Conservation (phyloP, 2,888 invertebrate species). For the Cactoblastis cactorum region DNA sequence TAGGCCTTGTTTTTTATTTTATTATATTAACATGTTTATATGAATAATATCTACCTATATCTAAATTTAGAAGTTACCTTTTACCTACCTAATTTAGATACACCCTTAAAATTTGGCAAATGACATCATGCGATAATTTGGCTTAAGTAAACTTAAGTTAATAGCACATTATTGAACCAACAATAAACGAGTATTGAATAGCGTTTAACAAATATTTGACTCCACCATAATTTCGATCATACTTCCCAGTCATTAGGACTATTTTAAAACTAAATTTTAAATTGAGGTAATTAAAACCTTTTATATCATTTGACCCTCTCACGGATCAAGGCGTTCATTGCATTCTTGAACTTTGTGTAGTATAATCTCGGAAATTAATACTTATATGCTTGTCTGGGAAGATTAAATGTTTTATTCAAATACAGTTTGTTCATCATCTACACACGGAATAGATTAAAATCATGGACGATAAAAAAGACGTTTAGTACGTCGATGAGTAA, state of each 20-base stretch:
- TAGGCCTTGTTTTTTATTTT: no score
- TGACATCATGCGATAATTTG: constrained; percentile 35
- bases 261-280: background rate
- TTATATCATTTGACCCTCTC: background rate
- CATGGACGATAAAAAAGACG: no score
- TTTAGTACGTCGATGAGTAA: no score
- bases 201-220: constrained; percentile 18
- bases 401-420: no score
- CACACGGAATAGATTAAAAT: no score
- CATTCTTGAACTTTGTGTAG: background rate
- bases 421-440: no score
- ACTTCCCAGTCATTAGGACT: constrained; percentile 2
- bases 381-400: no score
- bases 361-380: background rate
- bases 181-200: constrained; percentile 5
- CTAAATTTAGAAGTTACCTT: background rate
- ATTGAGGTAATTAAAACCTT: background rate
- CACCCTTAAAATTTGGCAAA: constrained; percentile 16
- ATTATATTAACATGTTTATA: no score
- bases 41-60: no score
- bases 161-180: constrained; percentile 8
- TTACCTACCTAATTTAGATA: constrained; percentile 12
- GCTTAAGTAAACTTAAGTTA: constrained; percentile 17
- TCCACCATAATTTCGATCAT: constrained; percentile 17
- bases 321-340: background rate